Base-by-base conservation (phyloP, 2,888 invertebrate species). In the Mimumesa dahlbomi region DNA sequence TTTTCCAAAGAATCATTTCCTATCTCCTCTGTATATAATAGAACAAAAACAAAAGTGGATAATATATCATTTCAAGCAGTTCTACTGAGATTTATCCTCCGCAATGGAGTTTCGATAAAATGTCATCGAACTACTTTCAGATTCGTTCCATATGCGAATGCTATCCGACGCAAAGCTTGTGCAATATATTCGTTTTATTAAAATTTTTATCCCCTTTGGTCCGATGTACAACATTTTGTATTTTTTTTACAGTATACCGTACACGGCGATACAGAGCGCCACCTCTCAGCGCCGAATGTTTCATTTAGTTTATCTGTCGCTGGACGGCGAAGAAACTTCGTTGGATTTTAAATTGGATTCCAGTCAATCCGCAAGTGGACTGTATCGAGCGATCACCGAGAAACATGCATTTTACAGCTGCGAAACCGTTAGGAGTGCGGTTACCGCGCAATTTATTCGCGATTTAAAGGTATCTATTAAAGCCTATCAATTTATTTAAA, bases 321-420 rank as follows among this genome's bases (percentile, higher is more conserved):
- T 92, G 56, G 94, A 94, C 74, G 93, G 93, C 52, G 92, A 93
- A 78, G 93, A 93, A 80, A 93, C 94, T 2, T 92, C 93, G 34
- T 90, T 96, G 68, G 94, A 95, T 88, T 93, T 95, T 74, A 96
- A 96, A 89, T 92, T 96, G 90, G 94, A 95, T 81, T 95, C 95
- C 43, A 94, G 94, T 62, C 94, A 94, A 43, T 94, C 95, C 46
- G 96, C 97, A 0, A 95, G 95, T 45, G 95, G 95, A 34, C 90
- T 96, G 21, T 96, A 96, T 89, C 92, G 97, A 49, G 95, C 96
- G 19, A 94, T 97, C 75, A 97, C 97, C 0, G 97, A 97, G 90
- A 96, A 96, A 81, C 96, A 97, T 89, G 96, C 96, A 43, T 97
- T 97, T 91, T 97, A 96, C 90, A 96, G 96, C 89, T 97, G 97